Evolutionary conservation across 2,797 vertebrate species (phyloP).

Genomic region (Poeciliopsis gracilis): DNA sequence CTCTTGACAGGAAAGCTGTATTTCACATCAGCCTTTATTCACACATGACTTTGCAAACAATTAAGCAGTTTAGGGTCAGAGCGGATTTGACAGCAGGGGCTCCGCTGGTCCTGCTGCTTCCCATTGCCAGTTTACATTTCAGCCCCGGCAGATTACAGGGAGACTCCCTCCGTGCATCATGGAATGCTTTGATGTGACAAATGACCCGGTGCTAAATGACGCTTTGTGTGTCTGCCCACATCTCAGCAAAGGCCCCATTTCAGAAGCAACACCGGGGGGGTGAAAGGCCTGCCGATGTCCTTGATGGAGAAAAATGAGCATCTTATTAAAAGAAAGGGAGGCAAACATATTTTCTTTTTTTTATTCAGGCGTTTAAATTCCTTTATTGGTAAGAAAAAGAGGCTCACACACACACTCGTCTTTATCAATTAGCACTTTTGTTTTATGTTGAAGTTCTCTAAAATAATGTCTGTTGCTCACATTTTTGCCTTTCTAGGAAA

Average conservation of each 20-base stretch:
- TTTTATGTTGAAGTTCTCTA: slow-evolving; percentile 33
- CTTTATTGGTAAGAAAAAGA: slow-evolving; percentile 16
- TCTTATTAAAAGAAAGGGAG: slow-evolving; percentile 27
- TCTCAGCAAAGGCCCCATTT: slow-evolving; percentile 54
- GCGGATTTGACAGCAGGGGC: slow-evolving; percentile 60
- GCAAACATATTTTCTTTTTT: not conserved
- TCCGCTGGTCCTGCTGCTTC: slow-evolving; percentile 52
- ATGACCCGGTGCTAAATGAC: slow-evolving; percentile 68
- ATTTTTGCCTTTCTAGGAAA: slow-evolving; percentile 6
- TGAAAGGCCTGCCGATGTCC: slow-evolving; percentile 11
- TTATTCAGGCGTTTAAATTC: slow-evolving; percentile 9
- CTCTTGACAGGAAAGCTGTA: slow-evolving; percentile 6
- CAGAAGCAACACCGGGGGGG: slow-evolving; percentile 48
- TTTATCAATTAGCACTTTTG: not conserved
- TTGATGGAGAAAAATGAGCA: slow-evolving; percentile 34
- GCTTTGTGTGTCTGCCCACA: slow-evolving; percentile 69
- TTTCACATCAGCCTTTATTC: slow-evolving; percentile 38
- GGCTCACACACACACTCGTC: not conserved
- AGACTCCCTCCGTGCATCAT: slow-evolving; percentile 61
- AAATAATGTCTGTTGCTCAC: not conserved
- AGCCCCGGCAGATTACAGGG: slow-evolving; percentile 67
- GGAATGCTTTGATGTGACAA: slow-evolving; percentile 82
- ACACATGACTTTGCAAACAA: slow-evolving; percentile 34
- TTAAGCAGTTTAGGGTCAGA: slow-evolving; percentile 50
- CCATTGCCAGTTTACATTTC: slow-evolving; percentile 59